phyloP scores from a whole-genome alignment of 1,140 invertebrate species.

The Leptopilina clavipes region DNA sequence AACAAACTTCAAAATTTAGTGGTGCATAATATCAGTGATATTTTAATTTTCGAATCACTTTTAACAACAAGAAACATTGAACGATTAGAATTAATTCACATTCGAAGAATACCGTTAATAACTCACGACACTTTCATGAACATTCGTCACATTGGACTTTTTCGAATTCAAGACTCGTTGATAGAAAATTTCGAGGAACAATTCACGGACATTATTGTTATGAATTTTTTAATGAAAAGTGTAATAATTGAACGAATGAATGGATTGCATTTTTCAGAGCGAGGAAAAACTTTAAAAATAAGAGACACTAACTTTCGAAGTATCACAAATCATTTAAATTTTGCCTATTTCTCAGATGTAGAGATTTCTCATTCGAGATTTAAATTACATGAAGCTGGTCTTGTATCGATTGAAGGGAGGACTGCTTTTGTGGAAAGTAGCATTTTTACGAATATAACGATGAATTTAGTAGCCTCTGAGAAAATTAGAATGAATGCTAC shows the following conservation, averaged over 20 bases:
- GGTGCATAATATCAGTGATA: slow-evolving; percentile 58
- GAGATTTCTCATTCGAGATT: slow-evolving; percentile 58
- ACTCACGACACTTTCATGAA: slow-evolving; percentile 50
- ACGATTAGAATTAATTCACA: slow-evolving; percentile 50
- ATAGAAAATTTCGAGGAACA: slow-evolving; percentile 59
- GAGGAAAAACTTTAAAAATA: slow-evolving; percentile 49
- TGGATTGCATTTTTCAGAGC: slow-evolving; percentile 53
- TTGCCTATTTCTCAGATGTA: slow-evolving; percentile 53
- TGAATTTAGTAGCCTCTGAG: slow-evolving; percentile 50
- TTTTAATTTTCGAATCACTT: slow-evolving; percentile 51
- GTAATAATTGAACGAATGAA: slow-evolving; percentile 55
- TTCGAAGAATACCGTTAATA: slow-evolving; percentile 57
- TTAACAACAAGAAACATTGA: slow-evolving; percentile 49
- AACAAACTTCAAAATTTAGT: slow-evolving; percentile 51
- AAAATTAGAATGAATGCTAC: slow-evolving; percentile 51
- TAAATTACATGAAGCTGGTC: slow-evolving; percentile 51
- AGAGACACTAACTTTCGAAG: slow-evolving; percentile 51
- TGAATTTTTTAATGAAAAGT: slow-evolving; percentile 55
- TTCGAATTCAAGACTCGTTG: slow-evolving; percentile 53
- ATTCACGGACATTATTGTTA: slow-evolving; percentile 49
- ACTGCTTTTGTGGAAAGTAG: slow-evolving; percentile 47
- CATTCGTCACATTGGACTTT: slow-evolving; percentile 45
- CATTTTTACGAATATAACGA: slow-evolving; percentile 56
- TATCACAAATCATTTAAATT: slow-evolving; percentile 50
- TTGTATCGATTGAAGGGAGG: slow-evolving; percentile 53